A percentile compares a stretch with the other conserved stretches of the same genome.
phyloP scores from a whole-genome alignment of 2,888 invertebrate genomes.

The Scaptomyza polygonia region DNA sequence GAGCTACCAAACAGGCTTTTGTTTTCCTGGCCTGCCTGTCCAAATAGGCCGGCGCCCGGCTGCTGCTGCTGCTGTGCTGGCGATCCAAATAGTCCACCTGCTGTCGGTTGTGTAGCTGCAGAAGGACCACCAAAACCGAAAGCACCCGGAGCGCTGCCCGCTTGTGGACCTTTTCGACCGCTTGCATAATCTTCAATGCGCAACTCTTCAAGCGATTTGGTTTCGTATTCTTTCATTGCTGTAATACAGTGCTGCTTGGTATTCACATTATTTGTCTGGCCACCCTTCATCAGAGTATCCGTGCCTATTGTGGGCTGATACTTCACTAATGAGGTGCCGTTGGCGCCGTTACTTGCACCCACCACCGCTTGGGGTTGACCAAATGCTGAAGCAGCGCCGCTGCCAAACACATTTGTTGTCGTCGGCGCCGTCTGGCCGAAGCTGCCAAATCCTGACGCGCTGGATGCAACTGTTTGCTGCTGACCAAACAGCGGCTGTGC shows the following conservation, averaged over 20 bases:
- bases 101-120: conserved; percentile 81
- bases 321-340: conserved; percentile 91
- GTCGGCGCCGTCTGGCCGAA: conserved; percentile 87
- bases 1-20: conserved; percentile 86
- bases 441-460: conserved; percentile 85
- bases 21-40: conserved; percentile 85
- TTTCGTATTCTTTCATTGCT: conserved; percentile 99
- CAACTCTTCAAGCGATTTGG: conserved; percentile 96
- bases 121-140: conserved; percentile 86
- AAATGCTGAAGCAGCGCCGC: conserved; percentile 81
- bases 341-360: conserved; percentile 66
- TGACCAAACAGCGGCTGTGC: conserved; percentile 86
- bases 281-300: conserved; percentile 96
- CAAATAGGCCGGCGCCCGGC: conserved; percentile 85
- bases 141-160: conserved; percentile 83
- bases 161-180: conserved; percentile 91
- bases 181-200: conserved; percentile 96
- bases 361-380: conserved; percentile 74
- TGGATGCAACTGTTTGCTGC: conserved; percentile 82
- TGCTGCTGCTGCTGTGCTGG: conserved; percentile 84
- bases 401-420: conserved; percentile 85
- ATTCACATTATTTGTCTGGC: conserved; percentile 92
- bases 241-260: conserved; percentile 98
- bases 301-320: conserved; percentile 94
- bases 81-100: conserved; percentile 85